Evolutionary conservation across 2,797 vertebrate genomes (phyloP), one percentile per base, ranked within the genome.

Genomic region (Eospalax fontanierii): DNA sequence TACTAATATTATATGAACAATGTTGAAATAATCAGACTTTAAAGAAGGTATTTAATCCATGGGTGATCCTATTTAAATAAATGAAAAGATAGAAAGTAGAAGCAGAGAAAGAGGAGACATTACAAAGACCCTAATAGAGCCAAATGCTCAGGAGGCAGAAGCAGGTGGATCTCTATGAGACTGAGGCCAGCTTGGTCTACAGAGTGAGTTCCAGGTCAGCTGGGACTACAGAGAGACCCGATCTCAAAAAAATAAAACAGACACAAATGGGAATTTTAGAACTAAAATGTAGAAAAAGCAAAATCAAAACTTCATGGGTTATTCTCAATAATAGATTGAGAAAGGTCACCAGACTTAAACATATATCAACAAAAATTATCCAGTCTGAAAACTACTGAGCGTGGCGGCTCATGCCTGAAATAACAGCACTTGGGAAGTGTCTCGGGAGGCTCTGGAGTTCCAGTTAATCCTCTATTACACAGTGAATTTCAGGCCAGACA

Each of bases 271-370:
- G 95, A 93, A 89, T 82, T 86, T 30, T 38, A 35, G 61, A 87
- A 78, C 57, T 57, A 74, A 75, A 91, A 79, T 43, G 9, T 19
- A 66, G 14, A 61, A 94, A 43, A n/a, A 78, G 8, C 38, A 90
- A 90, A 91, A 35, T 87, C 21, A 63, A 68, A 91, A 85, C 40
- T 93, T 54, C 0, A 35, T 12, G 22, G 28, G 30, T 81, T 89
- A 11, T 57, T 33, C 26, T 91, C 63, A 54, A 78, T 26, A 54
- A 24, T 30, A 89, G 26, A 89, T n/a, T 63, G 68, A 57, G 38
- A 73, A 79, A 91, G 54, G 8, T 71, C 82, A 87, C 33, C 35
- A 50, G 84, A 92, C 26, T 68, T 90, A 78, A 87, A 87, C 30
- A 65, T 33, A 46, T 6, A 40, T 71, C n/a, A 75, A 65, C 70